These are phyloP conservation scores for Balaeniceps rex DNA, from an alignment of 2,113 vertebrate species.

Conservation along the genomic window DNA sequence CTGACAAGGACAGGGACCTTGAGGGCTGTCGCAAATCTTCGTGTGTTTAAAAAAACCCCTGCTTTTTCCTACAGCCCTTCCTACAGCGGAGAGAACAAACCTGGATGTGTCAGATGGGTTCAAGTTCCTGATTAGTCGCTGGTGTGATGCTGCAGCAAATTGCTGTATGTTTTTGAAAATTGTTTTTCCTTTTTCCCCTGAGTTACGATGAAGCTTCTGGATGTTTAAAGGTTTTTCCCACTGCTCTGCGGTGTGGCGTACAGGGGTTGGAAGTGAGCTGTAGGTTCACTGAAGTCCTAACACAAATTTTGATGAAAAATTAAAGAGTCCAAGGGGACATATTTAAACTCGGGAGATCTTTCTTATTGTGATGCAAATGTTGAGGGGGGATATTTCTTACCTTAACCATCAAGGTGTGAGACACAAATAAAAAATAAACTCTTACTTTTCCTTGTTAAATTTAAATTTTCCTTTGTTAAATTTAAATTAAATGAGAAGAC, in stretches of 20 bases:
- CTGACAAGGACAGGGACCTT: background rate
- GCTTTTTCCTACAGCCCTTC: background rate
- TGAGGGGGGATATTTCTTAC: background rate
- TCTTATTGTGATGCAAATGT: background rate
- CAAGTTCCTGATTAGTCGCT: background rate
- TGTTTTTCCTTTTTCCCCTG: background rate
- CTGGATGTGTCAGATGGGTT: background rate
- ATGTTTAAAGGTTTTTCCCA: background rate
- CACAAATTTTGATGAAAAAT: background rate
- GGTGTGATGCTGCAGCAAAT: background rate
- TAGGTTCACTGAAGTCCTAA: background rate
- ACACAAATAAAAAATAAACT: background rate
- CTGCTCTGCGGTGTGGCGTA: background rate
- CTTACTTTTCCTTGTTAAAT: background rate
- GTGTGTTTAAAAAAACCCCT: background rate
- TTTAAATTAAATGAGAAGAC: background rate
- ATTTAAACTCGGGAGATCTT: background rate
- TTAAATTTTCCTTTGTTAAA: background rate
- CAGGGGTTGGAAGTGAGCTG: background rate
- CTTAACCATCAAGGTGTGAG: background rate
- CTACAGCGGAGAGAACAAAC: background rate
- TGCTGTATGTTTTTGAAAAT: background rate
- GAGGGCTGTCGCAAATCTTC: background rate
- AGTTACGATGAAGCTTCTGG: background rate
- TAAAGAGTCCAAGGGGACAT: background rate